Evolutionary conservation across 1,140 invertebrate genomes (phyloP).

Genomic region (Lepidostoma basale): DNA sequence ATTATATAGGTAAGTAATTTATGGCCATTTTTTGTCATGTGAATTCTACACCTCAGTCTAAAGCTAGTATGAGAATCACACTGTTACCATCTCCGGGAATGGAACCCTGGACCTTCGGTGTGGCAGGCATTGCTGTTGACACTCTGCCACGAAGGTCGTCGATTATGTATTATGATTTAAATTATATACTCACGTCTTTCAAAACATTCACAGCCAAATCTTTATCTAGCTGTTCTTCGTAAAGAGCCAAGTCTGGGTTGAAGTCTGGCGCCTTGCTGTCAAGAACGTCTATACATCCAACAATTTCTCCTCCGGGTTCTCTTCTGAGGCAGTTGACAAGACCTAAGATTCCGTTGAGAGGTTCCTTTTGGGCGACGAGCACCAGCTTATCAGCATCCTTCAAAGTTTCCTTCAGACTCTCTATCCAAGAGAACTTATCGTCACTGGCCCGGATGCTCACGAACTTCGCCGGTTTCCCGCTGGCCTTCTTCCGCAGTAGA

Average conservation of each 20-base stretch:
- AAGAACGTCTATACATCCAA: constrained; percentile 68
- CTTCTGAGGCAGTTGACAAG: constrained; percentile 77
- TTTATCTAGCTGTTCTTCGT: constrained; percentile 68
- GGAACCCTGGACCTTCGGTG: too few species aligned
- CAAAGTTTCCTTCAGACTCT: constrained; percentile 60
- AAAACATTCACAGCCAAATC: constrained; percentile 86
- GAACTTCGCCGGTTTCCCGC: constrained; percentile 55
- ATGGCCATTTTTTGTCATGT: too few species aligned
- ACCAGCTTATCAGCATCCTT: constrained; percentile 63
- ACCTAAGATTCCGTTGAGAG: constrained; percentile 81
- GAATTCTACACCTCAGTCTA: too few species aligned
- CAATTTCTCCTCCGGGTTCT: constrained; percentile 70
- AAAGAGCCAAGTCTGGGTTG: constrained; percentile 67
- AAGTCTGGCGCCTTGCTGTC: constrained; percentile 71
- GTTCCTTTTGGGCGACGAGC: constrained; percentile 66
- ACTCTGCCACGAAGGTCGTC: too few species aligned
- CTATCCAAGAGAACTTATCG: constrained; percentile 53
- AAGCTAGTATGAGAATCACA: too few species aligned
- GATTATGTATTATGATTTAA: background rate
- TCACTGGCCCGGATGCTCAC: constrained; percentile 51
- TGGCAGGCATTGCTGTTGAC: too few species aligned
- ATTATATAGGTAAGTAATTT: too few species aligned
- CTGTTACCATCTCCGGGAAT: too few species aligned
- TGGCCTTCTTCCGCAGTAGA: constrained; percentile 53
- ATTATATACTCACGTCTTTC: constrained; percentile 59